These are phyloP conservation scores for Drosophila sulfurigaster DNA, from an alignment of 1,140 invertebrate species.

Conservation along the genomic window DNA sequence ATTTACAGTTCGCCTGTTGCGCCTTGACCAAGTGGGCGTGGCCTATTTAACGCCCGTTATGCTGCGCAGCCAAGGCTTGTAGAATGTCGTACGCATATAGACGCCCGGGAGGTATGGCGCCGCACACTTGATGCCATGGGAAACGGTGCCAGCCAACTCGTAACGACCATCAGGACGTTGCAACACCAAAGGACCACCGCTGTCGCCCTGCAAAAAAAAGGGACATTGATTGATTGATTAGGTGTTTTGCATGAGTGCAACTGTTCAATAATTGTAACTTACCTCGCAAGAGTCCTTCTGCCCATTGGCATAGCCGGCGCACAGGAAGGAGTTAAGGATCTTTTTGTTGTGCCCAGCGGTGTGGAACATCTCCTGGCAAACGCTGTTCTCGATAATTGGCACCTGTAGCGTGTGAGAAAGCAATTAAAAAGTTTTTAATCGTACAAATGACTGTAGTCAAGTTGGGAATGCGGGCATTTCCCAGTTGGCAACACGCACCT, in stretches of 20 bases:
- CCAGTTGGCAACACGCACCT: constrained; percentile 84
- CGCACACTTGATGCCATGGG: constrained; percentile 97
- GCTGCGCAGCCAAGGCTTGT: constrained; percentile 95
- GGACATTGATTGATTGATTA: constrained; percentile 6
- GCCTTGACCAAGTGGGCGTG: constrained; percentile 8
- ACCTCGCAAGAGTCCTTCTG: constrained; percentile 98
- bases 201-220: constrained; percentile 91
- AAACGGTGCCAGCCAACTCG: constrained; percentile 96
- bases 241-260: not conserved
- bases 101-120: constrained; percentile 95
- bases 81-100: constrained; percentile 96
- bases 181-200: constrained; percentile 95
- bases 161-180: constrained; percentile 93
- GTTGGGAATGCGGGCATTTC: not conserved
- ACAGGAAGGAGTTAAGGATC: constrained; percentile 95
- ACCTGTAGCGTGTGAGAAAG: constrained; percentile 86
- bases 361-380: constrained; percentile 97
- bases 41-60: constrained; percentile 90
- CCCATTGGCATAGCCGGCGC: constrained; percentile 96
- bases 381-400: constrained; percentile 95
- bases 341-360: constrained; percentile 94
- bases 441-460: not conserved
- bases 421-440: constrained; percentile 23
- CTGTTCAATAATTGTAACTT: constrained; percentile 66
- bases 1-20: constrained; percentile 64